Percentiles rank a stretch among this genome's conserved stretches.
phyloP scores from a whole-genome alignment of 2,888 invertebrate species.

The Ctenicera cuprea region DNA sequence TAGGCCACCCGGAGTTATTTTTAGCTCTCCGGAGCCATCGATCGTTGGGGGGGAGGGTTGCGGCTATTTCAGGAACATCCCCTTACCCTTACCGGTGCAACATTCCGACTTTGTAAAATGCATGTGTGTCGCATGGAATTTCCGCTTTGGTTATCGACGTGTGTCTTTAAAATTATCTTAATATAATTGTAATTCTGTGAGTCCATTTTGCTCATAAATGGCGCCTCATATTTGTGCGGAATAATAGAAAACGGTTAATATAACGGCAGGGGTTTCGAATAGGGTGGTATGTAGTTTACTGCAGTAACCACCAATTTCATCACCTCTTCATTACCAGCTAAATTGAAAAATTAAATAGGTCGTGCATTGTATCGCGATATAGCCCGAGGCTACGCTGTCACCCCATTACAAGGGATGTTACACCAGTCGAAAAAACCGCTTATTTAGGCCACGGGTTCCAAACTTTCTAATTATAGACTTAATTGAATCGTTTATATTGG shows the following conservation, averaged over 20 bases:
- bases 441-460: constrained; percentile 46
- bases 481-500: constrained; percentile 61
- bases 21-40: constrained; percentile 70
- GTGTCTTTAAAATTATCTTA: neutral
- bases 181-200: neutral
- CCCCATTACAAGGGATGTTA: constrained; percentile 30
- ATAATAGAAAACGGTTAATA: constrained; percentile 16
- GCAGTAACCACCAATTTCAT: constrained; percentile 29
- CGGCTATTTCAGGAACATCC: constrained; percentile 70
- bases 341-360: constrained; percentile 38
- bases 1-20: constrained; percentile 71
- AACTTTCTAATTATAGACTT: constrained; percentile 58
- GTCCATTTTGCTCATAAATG: neutral
- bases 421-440: constrained; percentile 35
- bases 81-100: constrained; percentile 48
- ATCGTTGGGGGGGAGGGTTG: constrained; percentile 68
- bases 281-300: constrained; percentile 20
- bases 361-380: constrained; percentile 28
- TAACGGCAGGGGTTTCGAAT: constrained; percentile 5
- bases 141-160: neutral
- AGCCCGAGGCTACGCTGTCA: constrained; percentile 10
- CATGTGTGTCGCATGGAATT: constrained; percentile 29
- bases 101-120: constrained; percentile 43
- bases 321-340: constrained; percentile 29
- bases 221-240: constrained; percentile 2